Percentiles rank a stretch among this genome's conserved stretches.
These are phyloP conservation scores for Drosophila bocqueti DNA, from an alignment of 1,140 invertebrate species.

Conservation along the genomic window DNA sequence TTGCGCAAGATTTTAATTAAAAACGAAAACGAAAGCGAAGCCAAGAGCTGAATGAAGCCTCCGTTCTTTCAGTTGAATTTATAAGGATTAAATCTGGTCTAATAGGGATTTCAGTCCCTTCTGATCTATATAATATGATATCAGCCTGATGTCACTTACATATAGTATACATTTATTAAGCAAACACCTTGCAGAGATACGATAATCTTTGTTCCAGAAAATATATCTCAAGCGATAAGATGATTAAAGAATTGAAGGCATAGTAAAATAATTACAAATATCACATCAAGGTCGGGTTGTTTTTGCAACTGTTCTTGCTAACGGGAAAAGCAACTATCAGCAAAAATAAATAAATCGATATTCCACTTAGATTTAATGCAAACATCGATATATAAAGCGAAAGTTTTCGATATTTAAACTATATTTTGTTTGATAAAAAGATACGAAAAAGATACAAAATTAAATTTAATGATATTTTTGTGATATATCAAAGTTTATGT, in stretches of 20 bases:
- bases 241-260: too few relatives aligned
- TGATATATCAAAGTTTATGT: background rate
- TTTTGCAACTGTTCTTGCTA: background rate
- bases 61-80: background rate
- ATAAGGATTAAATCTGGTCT: too few relatives aligned
- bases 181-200: background rate
- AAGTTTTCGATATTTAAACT: background rate
- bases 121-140: background rate
- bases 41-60: background rate
- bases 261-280: background rate
- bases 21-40: conserved; percentile 12
- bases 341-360: background rate
- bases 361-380: background rate
- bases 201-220: background rate
- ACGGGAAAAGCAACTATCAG: too few relatives aligned
- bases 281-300: background rate
- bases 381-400: background rate
- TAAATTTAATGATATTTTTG: too few relatives aligned
- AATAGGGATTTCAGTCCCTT: too few relatives aligned
- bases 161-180: background rate
- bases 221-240: background rate
- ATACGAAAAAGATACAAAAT: background rate
- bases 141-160: background rate
- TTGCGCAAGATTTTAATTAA: conserved; percentile 45
- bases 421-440: background rate